phyloP scores from a whole-genome alignment of 2,888 invertebrate genomes.

The Drosophila rellima region DNA sequence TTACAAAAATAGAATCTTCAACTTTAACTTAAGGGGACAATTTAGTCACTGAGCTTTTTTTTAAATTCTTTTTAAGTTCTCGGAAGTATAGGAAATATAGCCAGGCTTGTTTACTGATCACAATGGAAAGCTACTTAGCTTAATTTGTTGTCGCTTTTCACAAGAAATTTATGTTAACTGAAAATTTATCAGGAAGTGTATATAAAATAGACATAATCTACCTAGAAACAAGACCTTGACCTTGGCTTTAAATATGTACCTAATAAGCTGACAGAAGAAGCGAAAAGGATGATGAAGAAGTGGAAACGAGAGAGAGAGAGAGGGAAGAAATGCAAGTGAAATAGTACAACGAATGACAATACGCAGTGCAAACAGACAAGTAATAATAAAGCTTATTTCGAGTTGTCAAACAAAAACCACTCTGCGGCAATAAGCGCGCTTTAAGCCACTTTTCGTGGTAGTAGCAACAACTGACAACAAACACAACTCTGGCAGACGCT shows the following conservation, averaged over 20 bases:
- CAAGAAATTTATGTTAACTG: background rate
- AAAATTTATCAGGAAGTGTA: background rate
- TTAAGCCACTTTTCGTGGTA: constrained; percentile 76
- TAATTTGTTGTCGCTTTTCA: background rate
- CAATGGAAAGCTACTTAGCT: background rate
- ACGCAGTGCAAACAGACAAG: constrained; percentile 51
- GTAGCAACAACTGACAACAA: constrained; percentile 6
- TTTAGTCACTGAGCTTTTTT: background rate
- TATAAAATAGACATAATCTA: background rate
- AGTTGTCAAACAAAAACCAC: constrained; percentile 76
- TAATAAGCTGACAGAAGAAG: background rate
- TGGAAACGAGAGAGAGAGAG: background rate
- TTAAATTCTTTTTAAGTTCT: too few relatives aligned
- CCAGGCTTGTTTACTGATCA: background rate
- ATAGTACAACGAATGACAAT: constrained; percentile 31
- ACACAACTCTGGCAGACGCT: constrained; percentile 1
- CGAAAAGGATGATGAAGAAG: background rate
- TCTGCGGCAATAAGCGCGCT: constrained; percentile 66
- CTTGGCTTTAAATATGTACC: background rate
- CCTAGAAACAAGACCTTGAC: background rate
- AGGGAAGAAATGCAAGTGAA: constrained; percentile 28
- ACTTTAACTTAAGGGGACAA: background rate
- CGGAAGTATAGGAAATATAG: background rate
- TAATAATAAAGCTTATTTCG: constrained; percentile 62
- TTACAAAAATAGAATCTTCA: background rate